Evolutionary conservation across 2,888 invertebrate genomes (phyloP), one percentile per base, ranked within the genome.

Genomic region (Rotaria socialis): DNA sequence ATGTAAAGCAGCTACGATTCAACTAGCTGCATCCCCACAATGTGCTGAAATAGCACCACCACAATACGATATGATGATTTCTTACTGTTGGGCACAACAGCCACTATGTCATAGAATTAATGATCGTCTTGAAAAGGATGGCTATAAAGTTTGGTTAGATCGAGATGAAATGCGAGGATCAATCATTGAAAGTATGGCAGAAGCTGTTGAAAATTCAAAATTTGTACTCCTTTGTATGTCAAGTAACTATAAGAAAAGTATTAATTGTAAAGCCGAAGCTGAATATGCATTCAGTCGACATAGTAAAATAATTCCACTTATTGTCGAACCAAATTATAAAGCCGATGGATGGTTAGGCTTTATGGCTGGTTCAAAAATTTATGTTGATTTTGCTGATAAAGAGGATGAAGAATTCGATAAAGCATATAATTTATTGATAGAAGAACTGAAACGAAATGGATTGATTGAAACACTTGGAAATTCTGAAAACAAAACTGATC

Each of bases 131-230:
- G 85, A 52, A 24, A 0, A 52, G 24, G 58, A 58, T 22, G 85
- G 85, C 4, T 85, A 85, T 58, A 41, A 47, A 24, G 55, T 55
- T 52, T 85, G 85, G 85, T 43, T 85, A 24, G 85, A 85, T 85
- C 14, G 55, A 58, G 58, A 58, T 55, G 55, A 85, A 47, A 85
- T 85, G 55, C 55, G 55, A 55, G 85, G 85, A 7, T 85, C 85
- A 41, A 85, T 55, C 27, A 55, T 85, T 27, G 52, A 52, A 58
- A 7, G 56, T 14, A 85, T 85, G 85, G 85, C 85, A 5, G 58
- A 85, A 24, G 85, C 85, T n/a, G 55, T 85, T 43, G 85, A 85
- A 43, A 2, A 55, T 11, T 58, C 56, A 11, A 7, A 11, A 3
- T 85, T 41, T 43, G 47, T 85, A 24, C 55, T 85, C 10, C 43